Evolutionary conservation across 2,113 vertebrate genomes (phyloP).

Genomic region (Gopherus evgoodei): DNA sequence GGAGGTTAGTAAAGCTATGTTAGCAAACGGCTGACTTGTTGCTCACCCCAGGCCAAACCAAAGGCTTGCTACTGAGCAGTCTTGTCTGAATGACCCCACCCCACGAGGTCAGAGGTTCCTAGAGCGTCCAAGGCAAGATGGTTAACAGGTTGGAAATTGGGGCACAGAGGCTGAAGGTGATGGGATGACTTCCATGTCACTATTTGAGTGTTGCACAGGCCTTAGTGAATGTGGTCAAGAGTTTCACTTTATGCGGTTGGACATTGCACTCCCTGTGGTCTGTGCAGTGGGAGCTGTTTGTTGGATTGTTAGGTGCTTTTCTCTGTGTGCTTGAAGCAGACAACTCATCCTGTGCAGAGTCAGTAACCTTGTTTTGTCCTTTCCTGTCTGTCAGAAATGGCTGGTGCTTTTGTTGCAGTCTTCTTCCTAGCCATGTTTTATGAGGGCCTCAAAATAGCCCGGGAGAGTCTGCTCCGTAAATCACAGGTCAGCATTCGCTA

Average conservation of each 20-base stretch:
- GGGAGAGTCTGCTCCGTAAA: constrained; percentile 91
- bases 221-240: not conserved
- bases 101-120: not conserved
- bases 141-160: not conserved
- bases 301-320: not conserved
- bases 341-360: not conserved
- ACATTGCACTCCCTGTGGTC: accelerated
- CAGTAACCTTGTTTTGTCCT: constrained; percentile 5
- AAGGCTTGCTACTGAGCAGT: not conserved
- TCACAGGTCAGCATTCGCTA: constrained; percentile 98
- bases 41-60: not conserved
- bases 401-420: constrained; percentile 91
- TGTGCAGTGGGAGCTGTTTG: accelerated
- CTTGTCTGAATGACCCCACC: not conserved
- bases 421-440: constrained; percentile 95
- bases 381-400: constrained; percentile 88
- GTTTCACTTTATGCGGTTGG: not conserved
- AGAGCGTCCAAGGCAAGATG: accelerated
- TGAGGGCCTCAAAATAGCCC: constrained; percentile 95
- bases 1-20: constrained; percentile 86
- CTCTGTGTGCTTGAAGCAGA: not conserved
- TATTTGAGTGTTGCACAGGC: not conserved
- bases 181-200: not conserved
- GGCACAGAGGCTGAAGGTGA: not conserved
- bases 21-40: not conserved